These are phyloP conservation scores for Platysternon megacephalum DNA, from an alignment of 2,113 vertebrate genomes.

Conservation along the genomic window DNA sequence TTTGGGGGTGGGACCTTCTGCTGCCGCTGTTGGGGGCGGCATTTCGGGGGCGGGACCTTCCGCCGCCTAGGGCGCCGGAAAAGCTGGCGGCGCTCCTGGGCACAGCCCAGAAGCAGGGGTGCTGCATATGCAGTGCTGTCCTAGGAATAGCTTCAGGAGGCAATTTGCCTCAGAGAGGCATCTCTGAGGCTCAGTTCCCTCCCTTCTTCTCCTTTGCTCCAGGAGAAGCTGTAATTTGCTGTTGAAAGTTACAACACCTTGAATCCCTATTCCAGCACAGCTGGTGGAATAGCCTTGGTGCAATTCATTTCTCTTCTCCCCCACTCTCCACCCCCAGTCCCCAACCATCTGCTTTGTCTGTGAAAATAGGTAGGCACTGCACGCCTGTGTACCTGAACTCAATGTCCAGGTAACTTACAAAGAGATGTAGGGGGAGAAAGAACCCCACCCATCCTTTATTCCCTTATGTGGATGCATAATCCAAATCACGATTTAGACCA, in stretches of 20 bases:
- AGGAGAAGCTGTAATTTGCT: neutral
- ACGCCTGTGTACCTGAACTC: neutral
- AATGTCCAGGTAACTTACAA: neutral
- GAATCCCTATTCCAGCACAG: neutral
- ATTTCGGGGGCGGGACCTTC: too few species aligned
- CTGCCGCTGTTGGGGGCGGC: too few species aligned
- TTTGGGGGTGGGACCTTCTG: too few species aligned
- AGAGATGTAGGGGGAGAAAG: neutral
- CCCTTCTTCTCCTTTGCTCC: rapidly evolving
- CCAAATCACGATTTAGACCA: neutral
- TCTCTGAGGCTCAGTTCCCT: neutral
- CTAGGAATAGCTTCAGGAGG: neutral
- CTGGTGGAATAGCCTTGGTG: rapidly evolving
- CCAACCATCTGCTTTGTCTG: neutral
- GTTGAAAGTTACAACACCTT: conserved; percentile 18
- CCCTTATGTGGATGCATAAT: neutral
- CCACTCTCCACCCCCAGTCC: neutral
- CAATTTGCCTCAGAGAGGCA: neutral
- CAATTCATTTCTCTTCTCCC: neutral
- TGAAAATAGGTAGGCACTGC: neutral
- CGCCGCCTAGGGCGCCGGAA: too few species aligned
- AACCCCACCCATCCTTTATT: neutral
- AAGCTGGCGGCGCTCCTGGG: too few species aligned
- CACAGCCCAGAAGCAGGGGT: neutral
- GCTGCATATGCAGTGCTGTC: neutral